Percentiles rank a stretch among this genome's conserved stretches.
These are phyloP conservation scores for Rhea americana DNA, from an alignment of 2,113 vertebrate species.

Conservation along the genomic window DNA sequence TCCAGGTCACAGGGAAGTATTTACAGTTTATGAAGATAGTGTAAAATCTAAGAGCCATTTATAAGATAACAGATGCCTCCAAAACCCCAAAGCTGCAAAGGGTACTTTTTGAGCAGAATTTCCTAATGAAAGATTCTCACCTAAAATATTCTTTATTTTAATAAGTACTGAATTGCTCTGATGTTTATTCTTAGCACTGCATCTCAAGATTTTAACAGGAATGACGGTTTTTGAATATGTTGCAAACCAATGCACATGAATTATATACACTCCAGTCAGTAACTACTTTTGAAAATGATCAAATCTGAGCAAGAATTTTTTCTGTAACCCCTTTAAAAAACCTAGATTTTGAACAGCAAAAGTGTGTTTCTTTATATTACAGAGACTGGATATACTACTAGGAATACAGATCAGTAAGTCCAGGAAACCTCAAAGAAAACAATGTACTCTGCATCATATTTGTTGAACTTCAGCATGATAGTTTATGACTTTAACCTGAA, in stretches of 20 bases:
- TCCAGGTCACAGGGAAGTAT: neutral
- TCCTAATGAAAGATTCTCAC: neutral
- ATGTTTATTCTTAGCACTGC: neutral
- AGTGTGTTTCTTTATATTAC: neutral
- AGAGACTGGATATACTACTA: neutral
- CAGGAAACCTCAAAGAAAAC: neutral
- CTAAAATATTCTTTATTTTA: neutral
- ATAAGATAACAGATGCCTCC: neutral
- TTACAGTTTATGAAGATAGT: neutral
- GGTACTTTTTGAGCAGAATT: neutral
- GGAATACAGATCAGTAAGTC: neutral
- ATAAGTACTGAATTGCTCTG: neutral
- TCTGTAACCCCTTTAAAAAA: neutral
- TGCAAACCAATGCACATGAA: neutral
- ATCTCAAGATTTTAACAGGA: neutral
- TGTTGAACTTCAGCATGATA: neutral
- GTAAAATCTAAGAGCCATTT: neutral
- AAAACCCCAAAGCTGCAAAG: neutral
- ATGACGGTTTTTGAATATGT: neutral
- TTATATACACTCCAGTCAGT: neutral
- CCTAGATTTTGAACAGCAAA: neutral
- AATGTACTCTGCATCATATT: neutral
- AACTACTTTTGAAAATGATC: neutral
- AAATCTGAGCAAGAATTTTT: neutral
- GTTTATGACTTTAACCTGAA: neutral